Evolutionary conservation across 2,888 invertebrate genomes (phyloP), one percentile per base, ranked within the genome.

Genomic region (Phymatocera aterrima): DNA sequence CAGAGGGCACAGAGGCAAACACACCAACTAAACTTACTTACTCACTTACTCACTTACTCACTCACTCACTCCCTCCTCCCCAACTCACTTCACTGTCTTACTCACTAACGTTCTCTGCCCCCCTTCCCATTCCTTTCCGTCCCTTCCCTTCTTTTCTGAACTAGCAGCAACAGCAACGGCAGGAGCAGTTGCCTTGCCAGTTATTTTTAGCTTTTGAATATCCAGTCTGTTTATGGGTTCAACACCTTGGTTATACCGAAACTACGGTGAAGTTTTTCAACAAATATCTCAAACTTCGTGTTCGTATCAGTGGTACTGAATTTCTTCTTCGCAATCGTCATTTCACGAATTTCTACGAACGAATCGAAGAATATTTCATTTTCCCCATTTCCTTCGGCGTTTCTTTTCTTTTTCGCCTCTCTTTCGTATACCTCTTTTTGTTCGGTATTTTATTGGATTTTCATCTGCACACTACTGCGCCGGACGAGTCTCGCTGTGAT

Each of bases 221-320:
- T 81, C 70, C 79, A 83, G 81, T 83, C 86, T 83, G 84, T 86
- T 85, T 87, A 85, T 83, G 86, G 83, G 87, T 84, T 86, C 85
- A 86, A 85, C 87, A 86, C 83, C 85, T 84, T 81, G 34, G 46
- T 78, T 18, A 48, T 57, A 57, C 12, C 12, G 6, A 51, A 54
- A 31, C 51, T 31, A 46, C 72, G 40, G 37, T 10, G 60, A 57
- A n/a, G n/a, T 70, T 46, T 72, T n/a, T 10, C 34, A 34, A 72
- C 5, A 31, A 65, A 8, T 40, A 40, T 65, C 40, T 40, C 10
- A 65, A 5, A 12, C 60, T 31, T 28, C 60, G 60, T 60, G 6
- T 15, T n/a, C 3, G 5, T n/a, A 31, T 31, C 3, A 12, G n/a
- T n/a, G 31, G n/a, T n/a, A n/a, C n/a, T n/a, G 12, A 61, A 15